phyloP scores from a whole-genome alignment of 1,140 invertebrate genomes.

The Vanessa atalanta region DNA sequence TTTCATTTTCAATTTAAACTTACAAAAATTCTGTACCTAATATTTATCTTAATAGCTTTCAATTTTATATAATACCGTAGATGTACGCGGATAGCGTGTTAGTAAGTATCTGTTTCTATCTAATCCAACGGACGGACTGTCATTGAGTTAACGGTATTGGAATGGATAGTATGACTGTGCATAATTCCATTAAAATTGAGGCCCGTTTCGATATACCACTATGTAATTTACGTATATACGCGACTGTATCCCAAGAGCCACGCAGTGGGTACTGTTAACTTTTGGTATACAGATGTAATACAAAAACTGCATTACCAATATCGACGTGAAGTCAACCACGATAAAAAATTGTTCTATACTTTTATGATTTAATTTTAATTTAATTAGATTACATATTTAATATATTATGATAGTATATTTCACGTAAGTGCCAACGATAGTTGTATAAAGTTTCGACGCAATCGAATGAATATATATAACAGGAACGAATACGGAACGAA shows the following conservation, averaged over 20 bases:
- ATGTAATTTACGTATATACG: slow-evolving; percentile 53
- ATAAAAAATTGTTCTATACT: too few species aligned
- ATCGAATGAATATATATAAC: too few species aligned
- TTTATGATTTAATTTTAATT: too few species aligned
- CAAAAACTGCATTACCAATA: neutral
- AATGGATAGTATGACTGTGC: slow-evolving; percentile 73
- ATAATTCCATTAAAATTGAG: slow-evolving; percentile 69
- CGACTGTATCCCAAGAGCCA: neutral
- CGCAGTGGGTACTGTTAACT: slow-evolving; percentile 7
- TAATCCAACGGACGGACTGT: slow-evolving; percentile 45
- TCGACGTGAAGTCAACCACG: neutral
- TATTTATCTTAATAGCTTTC: slow-evolving; percentile 31
- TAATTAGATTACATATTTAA: too few species aligned
- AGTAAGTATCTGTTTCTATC: slow-evolving; percentile 34
- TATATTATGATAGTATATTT: too few species aligned
- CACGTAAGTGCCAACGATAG: too few species aligned
- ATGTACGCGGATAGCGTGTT: slow-evolving; percentile 31
- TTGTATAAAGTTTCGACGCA: too few species aligned
- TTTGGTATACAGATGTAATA: neutral
- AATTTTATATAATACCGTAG: slow-evolving; percentile 34
- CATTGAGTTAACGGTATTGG: slow-evolving; percentile 68
- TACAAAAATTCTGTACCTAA: slow-evolving; percentile 1
- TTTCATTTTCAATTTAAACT: slow-evolving; percentile 1
- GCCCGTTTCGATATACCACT: slow-evolving; percentile 45
- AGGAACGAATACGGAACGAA: too few species aligned